phyloP scores from a whole-genome alignment of 92 coral and sea anemone genomes.

The Heliopora coerulea region DNA sequence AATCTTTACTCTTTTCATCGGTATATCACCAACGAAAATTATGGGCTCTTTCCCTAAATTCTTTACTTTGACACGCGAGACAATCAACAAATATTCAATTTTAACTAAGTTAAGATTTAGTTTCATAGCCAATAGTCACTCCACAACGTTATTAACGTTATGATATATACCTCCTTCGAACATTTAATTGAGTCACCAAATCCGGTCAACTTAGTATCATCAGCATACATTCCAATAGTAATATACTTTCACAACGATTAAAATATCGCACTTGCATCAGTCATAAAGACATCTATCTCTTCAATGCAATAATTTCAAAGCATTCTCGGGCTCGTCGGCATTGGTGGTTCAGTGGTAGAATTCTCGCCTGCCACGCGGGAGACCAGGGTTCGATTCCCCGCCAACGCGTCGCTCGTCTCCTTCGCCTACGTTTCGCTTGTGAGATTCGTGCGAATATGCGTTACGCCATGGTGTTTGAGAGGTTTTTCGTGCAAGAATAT shows the following conservation, averaged over 20 bases:
- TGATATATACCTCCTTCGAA: neutral
- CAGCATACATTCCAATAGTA: neutral
- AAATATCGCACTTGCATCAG: too few species aligned
- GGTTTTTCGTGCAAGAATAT: too few species aligned
- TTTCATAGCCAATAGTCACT: neutral
- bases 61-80: neutral
- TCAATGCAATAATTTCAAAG: too few species aligned
- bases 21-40: neutral
- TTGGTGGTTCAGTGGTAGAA: conserved; percentile 98
- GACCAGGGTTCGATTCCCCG: conserved; percentile 98
- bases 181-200: neutral
- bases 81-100: neutral
- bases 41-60: neutral
- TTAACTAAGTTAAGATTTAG: neutral
- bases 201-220: neutral
- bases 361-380: conserved; percentile 99
- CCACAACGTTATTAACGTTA: neutral
- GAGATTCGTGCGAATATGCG: too few species aligned
- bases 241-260: neutral
- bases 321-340: too few species aligned
- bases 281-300: too few species aligned
- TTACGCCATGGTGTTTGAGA: too few species aligned
- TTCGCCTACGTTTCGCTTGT: too few species aligned
- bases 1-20: neutral
- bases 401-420: too few species aligned